phyloP scores from a whole-genome alignment of 2,113 vertebrate genomes.

The Lonchura striata region DNA sequence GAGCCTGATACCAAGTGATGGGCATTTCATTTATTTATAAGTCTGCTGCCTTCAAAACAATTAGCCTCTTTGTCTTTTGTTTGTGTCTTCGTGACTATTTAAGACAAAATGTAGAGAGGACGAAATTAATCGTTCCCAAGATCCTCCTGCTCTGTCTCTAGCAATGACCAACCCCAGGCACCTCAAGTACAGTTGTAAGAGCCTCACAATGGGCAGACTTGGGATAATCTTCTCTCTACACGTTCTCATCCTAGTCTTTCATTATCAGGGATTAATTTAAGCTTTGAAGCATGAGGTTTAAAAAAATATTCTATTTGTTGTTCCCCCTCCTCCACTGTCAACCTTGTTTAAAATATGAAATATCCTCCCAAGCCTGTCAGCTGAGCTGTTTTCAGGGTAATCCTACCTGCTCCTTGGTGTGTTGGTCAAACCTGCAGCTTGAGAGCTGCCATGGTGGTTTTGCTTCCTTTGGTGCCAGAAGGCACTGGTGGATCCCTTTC shows the following conservation, averaged over 20 bases:
- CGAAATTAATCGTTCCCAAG: neutral
- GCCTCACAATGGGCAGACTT: slow-evolving; percentile 6
- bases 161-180: neutral
- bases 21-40: neutral
- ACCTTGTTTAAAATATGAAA: neutral
- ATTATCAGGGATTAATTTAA: slow-evolving; percentile 55
- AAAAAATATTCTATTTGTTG: neutral
- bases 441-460: neutral
- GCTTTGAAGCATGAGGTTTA: slow-evolving; percentile 14
- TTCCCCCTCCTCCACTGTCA: neutral
- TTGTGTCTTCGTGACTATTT: neutral
- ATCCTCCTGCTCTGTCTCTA: neutral
- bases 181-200: slow-evolving; percentile 15
- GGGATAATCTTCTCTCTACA: slow-evolving; percentile 46
- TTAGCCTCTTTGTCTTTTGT: neutral
- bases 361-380: neutral
- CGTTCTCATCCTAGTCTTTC: slow-evolving; percentile 4
- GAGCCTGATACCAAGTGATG: neutral
- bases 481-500: neutral
- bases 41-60: slow-evolving; percentile 6
- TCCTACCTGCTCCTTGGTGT: neutral
- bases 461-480: neutral
- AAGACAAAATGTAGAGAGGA: neutral
- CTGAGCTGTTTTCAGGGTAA: neutral
- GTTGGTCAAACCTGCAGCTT: neutral